These are phyloP conservation scores for Octodon degus DNA, from an alignment of 2,113 vertebrate species.

Conservation along the genomic window DNA sequence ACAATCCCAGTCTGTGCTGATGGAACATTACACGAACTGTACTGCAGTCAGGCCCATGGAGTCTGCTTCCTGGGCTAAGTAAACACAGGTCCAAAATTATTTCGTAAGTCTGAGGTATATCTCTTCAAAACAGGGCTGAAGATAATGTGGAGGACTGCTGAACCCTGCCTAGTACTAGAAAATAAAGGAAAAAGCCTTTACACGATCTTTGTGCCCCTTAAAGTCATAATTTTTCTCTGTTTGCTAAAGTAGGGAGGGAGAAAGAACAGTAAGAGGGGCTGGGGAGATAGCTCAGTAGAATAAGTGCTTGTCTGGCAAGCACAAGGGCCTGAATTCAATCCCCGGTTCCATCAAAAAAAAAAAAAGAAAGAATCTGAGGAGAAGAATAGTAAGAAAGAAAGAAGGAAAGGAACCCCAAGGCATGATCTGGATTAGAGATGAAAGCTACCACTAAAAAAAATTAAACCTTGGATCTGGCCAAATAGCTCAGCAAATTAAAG, in stretches of 20 bases:
- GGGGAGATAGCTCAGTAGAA: too few relatives aligned
- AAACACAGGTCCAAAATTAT: background rate
- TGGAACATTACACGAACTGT: background rate
- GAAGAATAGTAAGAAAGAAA: too few relatives aligned
- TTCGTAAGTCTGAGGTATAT: background rate
- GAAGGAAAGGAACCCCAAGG: background rate
- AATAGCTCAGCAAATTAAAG: too few relatives aligned
- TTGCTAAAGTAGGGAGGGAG: background rate
- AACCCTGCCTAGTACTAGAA: background rate
- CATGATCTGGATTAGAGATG: background rate
- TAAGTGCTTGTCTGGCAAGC: too few relatives aligned
- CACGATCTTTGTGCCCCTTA: background rate
- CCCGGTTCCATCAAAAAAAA: too few relatives aligned
- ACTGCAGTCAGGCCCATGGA: background rate
- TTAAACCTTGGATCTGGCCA: background rate
- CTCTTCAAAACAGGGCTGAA: background rate
- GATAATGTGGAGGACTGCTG: background rate
- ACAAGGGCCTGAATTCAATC: too few relatives aligned
- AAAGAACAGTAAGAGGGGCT: background rate
- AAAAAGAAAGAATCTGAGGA: too few relatives aligned
- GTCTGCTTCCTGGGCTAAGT: background rate
- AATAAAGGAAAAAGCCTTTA: background rate
- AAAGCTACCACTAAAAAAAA: slow-evolving; percentile 4
- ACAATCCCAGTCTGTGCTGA: background rate
- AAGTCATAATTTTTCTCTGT: background rate